phyloP scores from a whole-genome alignment of 1,140 invertebrate genomes.

The Kradibia gibbosae region DNA sequence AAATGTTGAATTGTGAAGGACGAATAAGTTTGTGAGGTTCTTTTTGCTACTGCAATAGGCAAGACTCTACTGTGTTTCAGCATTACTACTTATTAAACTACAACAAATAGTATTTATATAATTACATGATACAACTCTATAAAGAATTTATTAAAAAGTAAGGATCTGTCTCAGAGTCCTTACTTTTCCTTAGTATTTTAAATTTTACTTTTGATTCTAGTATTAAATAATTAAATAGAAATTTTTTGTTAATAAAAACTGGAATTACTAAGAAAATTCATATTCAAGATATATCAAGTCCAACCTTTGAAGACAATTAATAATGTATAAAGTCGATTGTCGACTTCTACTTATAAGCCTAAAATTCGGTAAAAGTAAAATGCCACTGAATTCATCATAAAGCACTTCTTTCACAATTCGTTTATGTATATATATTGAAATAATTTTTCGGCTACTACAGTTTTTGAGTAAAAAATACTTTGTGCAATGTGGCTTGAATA shows the following conservation, averaged over 20 bases:
- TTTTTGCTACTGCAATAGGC: constrained; percentile 47
- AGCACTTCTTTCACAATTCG: not conserved
- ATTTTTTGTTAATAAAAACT: not conserved
- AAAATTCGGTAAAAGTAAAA: not conserved
- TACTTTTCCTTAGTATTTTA: not conserved
- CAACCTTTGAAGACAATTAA: not conserved
- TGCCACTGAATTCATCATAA: not conserved
- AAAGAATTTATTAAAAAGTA: not conserved
- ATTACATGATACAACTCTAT: constrained; percentile 20
- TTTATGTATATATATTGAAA: not conserved
- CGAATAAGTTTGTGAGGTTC: constrained; percentile 43
- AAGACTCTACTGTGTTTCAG: constrained; percentile 54
- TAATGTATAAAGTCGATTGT: not conserved
- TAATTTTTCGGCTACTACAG: not conserved
- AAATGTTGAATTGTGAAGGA: constrained; percentile 53
- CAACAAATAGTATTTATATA: constrained; percentile 56
- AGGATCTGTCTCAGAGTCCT: too few relatives aligned
- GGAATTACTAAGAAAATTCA: constrained; percentile 9
- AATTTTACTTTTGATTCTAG: not conserved
- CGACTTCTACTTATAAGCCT: not conserved
- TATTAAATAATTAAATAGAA: not conserved
- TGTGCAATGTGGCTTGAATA: not conserved
- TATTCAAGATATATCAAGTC: not conserved
- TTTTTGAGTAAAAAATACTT: not conserved
- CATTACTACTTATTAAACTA: constrained; percentile 53